phyloP scores from a whole-genome alignment of 1,140 invertebrate species.

The Helicoverpa armigera region DNA sequence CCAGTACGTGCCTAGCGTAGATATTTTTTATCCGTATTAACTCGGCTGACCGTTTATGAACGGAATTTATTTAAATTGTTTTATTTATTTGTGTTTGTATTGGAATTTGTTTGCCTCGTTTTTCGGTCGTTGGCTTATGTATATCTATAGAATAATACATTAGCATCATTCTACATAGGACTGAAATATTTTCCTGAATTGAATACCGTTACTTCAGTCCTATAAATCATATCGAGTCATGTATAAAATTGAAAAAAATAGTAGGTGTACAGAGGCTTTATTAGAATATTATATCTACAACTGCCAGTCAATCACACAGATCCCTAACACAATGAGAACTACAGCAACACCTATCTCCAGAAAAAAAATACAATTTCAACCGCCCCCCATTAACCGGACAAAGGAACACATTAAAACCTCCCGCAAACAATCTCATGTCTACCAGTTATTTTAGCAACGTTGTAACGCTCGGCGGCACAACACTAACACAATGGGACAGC shows the following conservation, averaged over 20 bases:
- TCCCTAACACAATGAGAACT: no score
- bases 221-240: no score
- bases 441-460: conserved; percentile 36
- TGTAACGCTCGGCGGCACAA: conserved; percentile 52
- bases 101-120: background rate
- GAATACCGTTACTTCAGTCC: no score
- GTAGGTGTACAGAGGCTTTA: no score
- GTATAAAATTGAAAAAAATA: no score
- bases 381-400: background rate
- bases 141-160: no score
- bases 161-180: no score
- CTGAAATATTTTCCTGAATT: no score
- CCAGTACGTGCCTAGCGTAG: conserved; percentile 46
- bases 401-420: conserved; percentile 4
- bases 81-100: conserved; percentile 33
- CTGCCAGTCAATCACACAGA: no score
- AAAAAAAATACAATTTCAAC: conserved; percentile 1
- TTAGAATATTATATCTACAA: no score
- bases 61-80: conserved; percentile 44
- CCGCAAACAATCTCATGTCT: conserved; percentile 14
- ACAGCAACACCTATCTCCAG: no score
- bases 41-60: conserved; percentile 35
- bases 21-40: conserved; percentile 41
- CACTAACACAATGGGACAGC: conserved; percentile 50
- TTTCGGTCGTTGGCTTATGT: no score